Evolutionary conservation across 2,113 vertebrate genomes (phyloP).

Genomic region (Solea solea): DNA sequence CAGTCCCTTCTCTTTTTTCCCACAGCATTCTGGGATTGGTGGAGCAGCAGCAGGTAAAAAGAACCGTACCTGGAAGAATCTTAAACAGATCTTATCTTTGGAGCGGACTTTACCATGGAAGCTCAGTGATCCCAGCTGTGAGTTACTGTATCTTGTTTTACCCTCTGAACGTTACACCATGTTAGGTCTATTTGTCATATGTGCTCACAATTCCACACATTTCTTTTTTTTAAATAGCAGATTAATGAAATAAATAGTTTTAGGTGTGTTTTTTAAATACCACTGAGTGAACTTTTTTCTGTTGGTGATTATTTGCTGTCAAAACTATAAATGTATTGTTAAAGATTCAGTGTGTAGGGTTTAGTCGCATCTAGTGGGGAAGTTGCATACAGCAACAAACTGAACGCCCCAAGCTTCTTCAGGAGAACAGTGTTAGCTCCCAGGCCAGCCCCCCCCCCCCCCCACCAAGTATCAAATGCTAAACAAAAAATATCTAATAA

Average conservation of each 20-base stretch:
- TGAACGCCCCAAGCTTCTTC: too few species aligned
- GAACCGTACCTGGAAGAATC: constrained; percentile 98
- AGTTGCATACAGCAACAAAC: neutral
- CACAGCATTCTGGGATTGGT: constrained; percentile 94
- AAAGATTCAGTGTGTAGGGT: neutral
- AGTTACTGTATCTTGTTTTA: constrained; percentile 60
- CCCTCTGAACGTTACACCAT: neutral
- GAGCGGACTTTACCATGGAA: constrained; percentile 96
- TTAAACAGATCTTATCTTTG: constrained; percentile 95
- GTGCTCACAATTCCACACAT: too few species aligned
- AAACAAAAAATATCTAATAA: too few species aligned
- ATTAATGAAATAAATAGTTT: too few species aligned
- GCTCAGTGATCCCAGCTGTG: constrained; percentile 94
- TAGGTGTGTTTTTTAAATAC: too few species aligned
- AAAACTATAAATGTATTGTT: too few species aligned
- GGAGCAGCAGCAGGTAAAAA: constrained; percentile 97
- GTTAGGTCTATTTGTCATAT: neutral
- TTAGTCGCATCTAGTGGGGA: neutral
- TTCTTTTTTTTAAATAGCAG: too few species aligned
- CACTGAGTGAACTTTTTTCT: too few species aligned
- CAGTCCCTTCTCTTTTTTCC: neutral
- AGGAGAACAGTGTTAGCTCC: too few species aligned
- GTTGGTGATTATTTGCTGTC: too few species aligned
- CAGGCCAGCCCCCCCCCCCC: too few species aligned
- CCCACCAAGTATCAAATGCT: too few species aligned